Evolutionary conservation across 2,888 invertebrate genomes (phyloP), one percentile per base, ranked within the genome.

Genomic region (Tineola bisselliella): DNA sequence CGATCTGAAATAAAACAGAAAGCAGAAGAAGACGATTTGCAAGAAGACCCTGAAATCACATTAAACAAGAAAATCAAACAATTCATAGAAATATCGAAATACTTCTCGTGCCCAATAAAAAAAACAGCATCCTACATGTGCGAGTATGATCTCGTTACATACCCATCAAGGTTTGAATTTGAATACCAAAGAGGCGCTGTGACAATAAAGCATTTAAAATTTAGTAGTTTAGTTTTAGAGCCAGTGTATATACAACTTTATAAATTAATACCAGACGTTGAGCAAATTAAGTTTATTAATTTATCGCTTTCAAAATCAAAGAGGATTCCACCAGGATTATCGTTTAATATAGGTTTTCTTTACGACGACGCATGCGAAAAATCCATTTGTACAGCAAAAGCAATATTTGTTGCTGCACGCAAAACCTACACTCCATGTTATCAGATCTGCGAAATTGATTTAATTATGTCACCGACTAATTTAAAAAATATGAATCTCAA

Each of bases 61-160:
- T 78, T 76, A 60, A 75, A 79, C 64, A 72, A 73, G 0, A 77
- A 84, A 72, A 72, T 79, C 1, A 72, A 79, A 65, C 70, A 78
- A 61, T 84, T 86, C 63, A 77, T 86, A 48, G 82, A 84, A 69
- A 82, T 86, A 62, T 82, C 84, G 0, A 81, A 84, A 63, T 81
- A 82, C 63, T 86, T 84, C 63, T 81, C 84, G 0, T 82, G 79
- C 61, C 84, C 84, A 1, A 65, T 84, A 2, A 71, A 74, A 3
- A 84, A 81, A 69, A 77, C 79, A 1, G 84, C 84, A 1, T 80
- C 84, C 0, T 84, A 84, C 63, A 71, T 83, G 6, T 79, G 82
- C 63, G 84, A 84, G 63, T 77, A 72, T 30, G 66, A 70, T 1
- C 70, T 84, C 0, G 76, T 84, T 3, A 74, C 82, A 0, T 81